Base-by-base conservation (phyloP, 1,140 invertebrate species). In the Drosophila sturtevanti region DNA sequence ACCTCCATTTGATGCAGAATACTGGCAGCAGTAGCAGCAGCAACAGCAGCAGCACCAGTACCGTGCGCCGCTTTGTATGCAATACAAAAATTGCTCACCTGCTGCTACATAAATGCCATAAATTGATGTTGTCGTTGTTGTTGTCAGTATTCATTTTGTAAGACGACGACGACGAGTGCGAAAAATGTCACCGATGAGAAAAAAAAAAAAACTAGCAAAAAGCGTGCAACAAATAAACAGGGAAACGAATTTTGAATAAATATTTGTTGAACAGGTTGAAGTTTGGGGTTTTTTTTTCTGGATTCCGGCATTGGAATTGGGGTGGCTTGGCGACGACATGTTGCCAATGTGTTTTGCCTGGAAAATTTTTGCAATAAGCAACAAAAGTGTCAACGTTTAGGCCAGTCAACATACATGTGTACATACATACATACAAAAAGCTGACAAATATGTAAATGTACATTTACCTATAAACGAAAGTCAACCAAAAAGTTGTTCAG, bases 41-140 rank as follows among this genome's bases (percentile, higher is more conserved):
- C n/a, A 35, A 14, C 21, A 56, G 4, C 54, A 56, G 27, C 51
- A 64, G 21, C 60, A 62, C 16, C 10, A 41, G 35, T 60, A 38
- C 34, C 64, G 22, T 52, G 56, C 77, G 22, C 55, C 79, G 64
- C 67, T 78, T 79, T 86, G 67, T 87, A 74, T 77, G 73, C 65
- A 81, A 60, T 52, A 68, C 66, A 78, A 61, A 72, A 70, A 80
- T 71, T 63, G 38, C 59, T 62, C 44, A 61, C 72, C 60, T 79
- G 71, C 68, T 74, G 56, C 60, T 67, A 71, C 69, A 73, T 87
- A 86, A 86, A 81, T 72, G 79, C 76, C 82, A 86, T 86, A 86
- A 86, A 87, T 86, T 81, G 72, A 75, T 86, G 79, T 59, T 72
- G 58, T 48, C 72, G 41, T 63, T 63, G 65, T 67, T 72, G 74